A percentile compares a stretch with the other conserved stretches of the same genome.
Evolutionary conservation across 2,113 vertebrate genomes (phyloP).

Genomic region (Otus sunia): DNA sequence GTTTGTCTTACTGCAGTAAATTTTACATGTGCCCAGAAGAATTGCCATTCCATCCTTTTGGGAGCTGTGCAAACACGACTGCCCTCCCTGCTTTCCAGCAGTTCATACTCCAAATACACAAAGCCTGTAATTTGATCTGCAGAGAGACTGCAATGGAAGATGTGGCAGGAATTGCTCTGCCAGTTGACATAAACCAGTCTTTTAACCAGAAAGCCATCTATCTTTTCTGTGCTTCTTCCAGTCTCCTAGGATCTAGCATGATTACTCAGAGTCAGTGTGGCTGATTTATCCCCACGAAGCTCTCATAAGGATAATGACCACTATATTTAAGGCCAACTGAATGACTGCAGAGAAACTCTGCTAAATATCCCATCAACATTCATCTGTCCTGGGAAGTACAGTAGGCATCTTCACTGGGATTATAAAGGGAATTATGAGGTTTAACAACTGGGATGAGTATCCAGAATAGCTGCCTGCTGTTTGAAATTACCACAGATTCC

Average conservation of each 20-base stretch:
- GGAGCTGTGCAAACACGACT: neutral
- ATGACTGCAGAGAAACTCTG: neutral
- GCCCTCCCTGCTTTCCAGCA: neutral
- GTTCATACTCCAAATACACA: neutral
- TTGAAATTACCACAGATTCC: neutral
- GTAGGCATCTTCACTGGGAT: neutral
- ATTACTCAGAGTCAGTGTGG: neutral
- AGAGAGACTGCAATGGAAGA: neutral
- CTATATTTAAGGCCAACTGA: neutral
- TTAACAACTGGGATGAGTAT: neutral
- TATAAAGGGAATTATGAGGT: neutral
- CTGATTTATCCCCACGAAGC: neutral
- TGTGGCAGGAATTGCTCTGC: neutral
- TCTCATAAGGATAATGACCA: neutral
- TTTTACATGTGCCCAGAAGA: neutral
- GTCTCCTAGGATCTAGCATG: neutral
- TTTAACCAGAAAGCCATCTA: neutral
- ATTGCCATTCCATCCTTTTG: neutral
- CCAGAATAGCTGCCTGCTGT: neutral
- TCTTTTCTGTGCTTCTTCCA: neutral
- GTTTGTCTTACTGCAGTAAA: rapidly evolving
- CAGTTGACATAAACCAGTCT: neutral
- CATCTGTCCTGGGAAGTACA: neutral
- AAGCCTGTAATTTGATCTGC: neutral
- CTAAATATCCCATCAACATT: neutral